These are phyloP conservation scores for Hymenopus coronatus DNA, from an alignment of 2,888 invertebrate species.

Conservation along the genomic window DNA sequence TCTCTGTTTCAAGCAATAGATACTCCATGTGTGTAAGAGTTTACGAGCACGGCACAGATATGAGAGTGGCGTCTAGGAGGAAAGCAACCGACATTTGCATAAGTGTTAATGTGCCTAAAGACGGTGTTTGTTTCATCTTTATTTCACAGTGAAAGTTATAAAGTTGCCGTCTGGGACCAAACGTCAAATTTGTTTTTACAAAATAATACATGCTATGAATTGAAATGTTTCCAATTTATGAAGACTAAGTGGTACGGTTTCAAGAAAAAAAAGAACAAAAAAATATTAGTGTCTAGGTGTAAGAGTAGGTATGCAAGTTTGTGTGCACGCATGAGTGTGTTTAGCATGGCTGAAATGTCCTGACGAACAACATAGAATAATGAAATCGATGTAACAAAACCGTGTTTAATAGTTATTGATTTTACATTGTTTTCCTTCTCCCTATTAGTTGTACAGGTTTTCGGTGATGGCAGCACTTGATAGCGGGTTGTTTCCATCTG, in stretches of 20 bases:
- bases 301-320: too few species aligned
- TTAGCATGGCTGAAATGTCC: too few species aligned
- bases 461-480: not conserved
- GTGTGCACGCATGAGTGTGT: not conserved
- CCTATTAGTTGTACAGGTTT: not conserved
- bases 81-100: not conserved
- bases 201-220: not conserved
- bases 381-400: not conserved
- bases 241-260: too few species aligned
- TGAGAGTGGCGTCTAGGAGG: not conserved
- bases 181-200: not conserved
- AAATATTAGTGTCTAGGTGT: not conserved
- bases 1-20: conserved; percentile 12
- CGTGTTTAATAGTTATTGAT: not conserved
- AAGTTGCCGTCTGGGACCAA: conserved; percentile 3
- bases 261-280: too few species aligned
- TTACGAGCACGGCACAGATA: not conserved
- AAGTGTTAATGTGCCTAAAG: conserved; percentile 8
- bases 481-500: not conserved
- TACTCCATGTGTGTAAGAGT: not conserved
- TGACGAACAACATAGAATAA: not conserved
- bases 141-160: not conserved
- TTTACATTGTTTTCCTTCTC: not conserved
- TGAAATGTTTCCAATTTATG: not conserved
- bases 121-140: conserved; percentile 6